Conservation (phyloP, 92 coral and sea anemone species). For the Actinernus sp. region DNA sequence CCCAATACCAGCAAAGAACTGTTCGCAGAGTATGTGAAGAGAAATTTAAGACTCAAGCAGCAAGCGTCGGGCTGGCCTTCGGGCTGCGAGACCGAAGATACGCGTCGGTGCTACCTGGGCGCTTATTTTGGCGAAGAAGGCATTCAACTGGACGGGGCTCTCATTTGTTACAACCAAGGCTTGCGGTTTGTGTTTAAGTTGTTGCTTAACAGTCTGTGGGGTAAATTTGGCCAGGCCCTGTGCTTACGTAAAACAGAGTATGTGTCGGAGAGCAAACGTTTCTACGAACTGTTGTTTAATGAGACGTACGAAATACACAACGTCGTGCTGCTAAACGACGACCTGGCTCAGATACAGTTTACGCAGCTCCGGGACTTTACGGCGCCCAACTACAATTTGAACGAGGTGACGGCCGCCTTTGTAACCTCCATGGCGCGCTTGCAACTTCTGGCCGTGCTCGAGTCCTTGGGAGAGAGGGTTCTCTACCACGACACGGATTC, state of each 20-base stretch:
- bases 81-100: constrained; percentile 40
- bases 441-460: background rate
- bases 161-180: constrained; percentile 56
- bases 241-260: constrained; percentile 49
- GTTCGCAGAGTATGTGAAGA: no score
- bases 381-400: constrained; percentile 14
- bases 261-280: constrained; percentile 35
- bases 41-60: no score
- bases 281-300: constrained; percentile 34
- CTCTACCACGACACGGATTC: constrained; percentile 53
- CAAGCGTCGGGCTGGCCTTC: constrained; percentile 38
- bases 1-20: no score
- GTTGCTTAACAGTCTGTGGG: constrained; percentile 55
- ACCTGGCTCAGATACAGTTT: constrained; percentile 18
- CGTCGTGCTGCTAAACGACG: constrained; percentile 37
- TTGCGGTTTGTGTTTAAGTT: constrained; percentile 53
- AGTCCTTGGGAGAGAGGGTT: background rate
- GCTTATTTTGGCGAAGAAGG: constrained; percentile 43
- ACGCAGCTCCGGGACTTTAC: constrained; percentile 14
- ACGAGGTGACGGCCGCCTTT: constrained; percentile 33
- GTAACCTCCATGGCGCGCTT: constrained; percentile 31
- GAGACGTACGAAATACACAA: constrained; percentile 30
- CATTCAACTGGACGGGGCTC: constrained; percentile 19
- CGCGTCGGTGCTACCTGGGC: constrained; percentile 21
- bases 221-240: constrained; percentile 48